Conservation (phyloP, 2,888 invertebrate genomes). For the Phaedon cochleariae region DNA sequence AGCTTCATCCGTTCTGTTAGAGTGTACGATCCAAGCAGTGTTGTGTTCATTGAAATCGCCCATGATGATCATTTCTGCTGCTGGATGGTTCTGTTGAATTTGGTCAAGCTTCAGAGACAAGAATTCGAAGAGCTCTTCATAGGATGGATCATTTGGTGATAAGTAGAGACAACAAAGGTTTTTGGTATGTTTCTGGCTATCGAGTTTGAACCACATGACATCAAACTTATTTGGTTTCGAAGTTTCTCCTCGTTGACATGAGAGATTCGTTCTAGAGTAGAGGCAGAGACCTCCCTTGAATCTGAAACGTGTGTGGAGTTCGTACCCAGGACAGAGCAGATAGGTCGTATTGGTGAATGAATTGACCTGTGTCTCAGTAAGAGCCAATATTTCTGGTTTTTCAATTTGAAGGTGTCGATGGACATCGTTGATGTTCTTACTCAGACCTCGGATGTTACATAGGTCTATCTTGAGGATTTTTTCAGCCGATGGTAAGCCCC, state of each 20-base stretch:
- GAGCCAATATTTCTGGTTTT: neutral
- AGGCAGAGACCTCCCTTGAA: neutral
- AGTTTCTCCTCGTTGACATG: too few relatives aligned
- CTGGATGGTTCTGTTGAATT: neutral
- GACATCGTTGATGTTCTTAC: too few relatives aligned
- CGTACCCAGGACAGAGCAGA: too few relatives aligned
- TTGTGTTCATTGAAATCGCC: neutral
- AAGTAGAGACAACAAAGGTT: neutral
- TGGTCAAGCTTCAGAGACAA: neutral
- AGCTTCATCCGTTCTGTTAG: neutral
- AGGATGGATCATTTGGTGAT: neutral
- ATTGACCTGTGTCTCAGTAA: neutral
- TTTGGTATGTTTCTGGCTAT: neutral
- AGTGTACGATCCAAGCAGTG: neutral
- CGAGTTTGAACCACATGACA: neutral
- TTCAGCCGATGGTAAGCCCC: too few relatives aligned
- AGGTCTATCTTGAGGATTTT: too few relatives aligned
- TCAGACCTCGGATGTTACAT: too few relatives aligned
- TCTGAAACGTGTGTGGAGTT: too few relatives aligned
- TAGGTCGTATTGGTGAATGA: neutral
- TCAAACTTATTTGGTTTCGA: neutral
- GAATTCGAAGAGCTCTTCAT: neutral
- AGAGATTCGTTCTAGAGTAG: neutral
- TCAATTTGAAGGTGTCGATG: neutral
- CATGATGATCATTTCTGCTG: slow-evolving; percentile 5